phyloP scores from a whole-genome alignment of 2,888 invertebrate species.

The Adelognathus sp. region DNA sequence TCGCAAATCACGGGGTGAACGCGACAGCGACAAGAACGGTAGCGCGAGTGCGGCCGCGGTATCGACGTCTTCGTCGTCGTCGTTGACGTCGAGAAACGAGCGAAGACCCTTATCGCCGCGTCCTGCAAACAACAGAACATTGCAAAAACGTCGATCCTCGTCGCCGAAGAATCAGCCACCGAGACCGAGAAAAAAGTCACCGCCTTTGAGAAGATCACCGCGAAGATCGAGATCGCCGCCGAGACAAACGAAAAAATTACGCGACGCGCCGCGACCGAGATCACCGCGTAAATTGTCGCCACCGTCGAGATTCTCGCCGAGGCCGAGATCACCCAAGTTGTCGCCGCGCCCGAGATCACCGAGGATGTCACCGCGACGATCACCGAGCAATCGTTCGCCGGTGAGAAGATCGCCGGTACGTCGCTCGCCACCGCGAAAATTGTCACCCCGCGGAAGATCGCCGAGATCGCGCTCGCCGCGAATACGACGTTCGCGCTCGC shows the following conservation, averaged over 20 bases:
- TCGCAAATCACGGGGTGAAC: slow-evolving; percentile 48
- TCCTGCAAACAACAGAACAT: slow-evolving; percentile 53
- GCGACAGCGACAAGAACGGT: slow-evolving; percentile 43
- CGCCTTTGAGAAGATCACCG: slow-evolving; percentile 62
- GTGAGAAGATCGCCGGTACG: slow-evolving; percentile 66
- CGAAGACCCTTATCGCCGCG: slow-evolving; percentile 69
- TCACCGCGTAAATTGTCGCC: slow-evolving; percentile 61
- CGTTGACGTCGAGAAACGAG: slow-evolving; percentile 60
- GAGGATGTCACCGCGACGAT: slow-evolving; percentile 69
- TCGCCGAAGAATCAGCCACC: slow-evolving; percentile 70
- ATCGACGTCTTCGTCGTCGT: slow-evolving; percentile 21
- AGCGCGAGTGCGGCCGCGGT: slow-evolving; percentile 22
- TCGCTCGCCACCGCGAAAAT: slow-evolving; percentile 66
- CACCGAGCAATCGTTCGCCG: slow-evolving; percentile 67
- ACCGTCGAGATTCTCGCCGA: slow-evolving; percentile 61
- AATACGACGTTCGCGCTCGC: slow-evolving; percentile 67
- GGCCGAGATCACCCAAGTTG: slow-evolving; percentile 70
- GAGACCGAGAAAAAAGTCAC: slow-evolving; percentile 66
- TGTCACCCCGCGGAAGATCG: slow-evolving; percentile 67
- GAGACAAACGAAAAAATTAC: slow-evolving; percentile 63
- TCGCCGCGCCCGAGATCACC: slow-evolving; percentile 77
- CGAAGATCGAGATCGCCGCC: slow-evolving; percentile 54
- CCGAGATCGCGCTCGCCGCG: slow-evolving; percentile 69
- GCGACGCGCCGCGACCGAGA: slow-evolving; percentile 37
- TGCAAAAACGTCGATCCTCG: slow-evolving; percentile 69